Conservation (phyloP, 2,888 invertebrate genomes). For the Tiphia femorata region DNA sequence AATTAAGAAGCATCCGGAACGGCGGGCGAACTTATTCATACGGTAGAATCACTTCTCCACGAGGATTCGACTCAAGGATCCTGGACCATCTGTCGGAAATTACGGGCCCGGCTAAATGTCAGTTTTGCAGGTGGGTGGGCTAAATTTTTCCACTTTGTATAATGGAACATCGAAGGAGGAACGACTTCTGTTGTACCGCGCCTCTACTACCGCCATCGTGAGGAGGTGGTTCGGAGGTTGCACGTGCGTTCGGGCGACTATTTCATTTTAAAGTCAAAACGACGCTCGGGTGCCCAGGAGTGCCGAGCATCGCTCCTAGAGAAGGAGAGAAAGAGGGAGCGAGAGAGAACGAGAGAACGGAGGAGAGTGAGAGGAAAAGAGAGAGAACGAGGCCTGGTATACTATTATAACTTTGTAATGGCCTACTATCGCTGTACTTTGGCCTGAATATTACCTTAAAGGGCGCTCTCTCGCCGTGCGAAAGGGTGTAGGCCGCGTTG, state of each 20-base stretch:
- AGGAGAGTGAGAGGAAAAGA: too few species aligned
- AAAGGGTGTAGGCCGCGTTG: constrained; percentile 12
- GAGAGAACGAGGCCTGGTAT: constrained; percentile 30
- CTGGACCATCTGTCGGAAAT: too few species aligned
- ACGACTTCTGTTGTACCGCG: constrained; percentile 24
- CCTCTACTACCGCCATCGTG: background rate
- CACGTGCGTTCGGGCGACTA: constrained; percentile 18
- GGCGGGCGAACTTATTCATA: too few species aligned
- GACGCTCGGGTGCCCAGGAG: constrained; percentile 12
- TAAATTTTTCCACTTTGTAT: constrained; percentile 28
- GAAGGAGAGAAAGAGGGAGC: too few species aligned
- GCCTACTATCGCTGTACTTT: constrained; percentile 38
- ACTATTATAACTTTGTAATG: constrained; percentile 45
- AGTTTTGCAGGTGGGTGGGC: constrained; percentile 10
- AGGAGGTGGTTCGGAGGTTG: background rate
- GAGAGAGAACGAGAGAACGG: too few species aligned
- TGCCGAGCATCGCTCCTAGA: constrained; percentile 23
- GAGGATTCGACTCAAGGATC: too few species aligned
- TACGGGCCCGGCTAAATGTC: constrained; percentile 8
- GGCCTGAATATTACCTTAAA: constrained; percentile 39
- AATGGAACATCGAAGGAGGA: constrained; percentile 15
- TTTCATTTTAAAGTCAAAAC: constrained; percentile 44
- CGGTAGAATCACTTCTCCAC: too few species aligned
- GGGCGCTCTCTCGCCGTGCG: constrained; percentile 23
- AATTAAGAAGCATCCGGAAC: too few species aligned